phyloP scores from a whole-genome alignment of 2,113 vertebrate genomes.

The Paradoxurus hermaphroditus region DNA sequence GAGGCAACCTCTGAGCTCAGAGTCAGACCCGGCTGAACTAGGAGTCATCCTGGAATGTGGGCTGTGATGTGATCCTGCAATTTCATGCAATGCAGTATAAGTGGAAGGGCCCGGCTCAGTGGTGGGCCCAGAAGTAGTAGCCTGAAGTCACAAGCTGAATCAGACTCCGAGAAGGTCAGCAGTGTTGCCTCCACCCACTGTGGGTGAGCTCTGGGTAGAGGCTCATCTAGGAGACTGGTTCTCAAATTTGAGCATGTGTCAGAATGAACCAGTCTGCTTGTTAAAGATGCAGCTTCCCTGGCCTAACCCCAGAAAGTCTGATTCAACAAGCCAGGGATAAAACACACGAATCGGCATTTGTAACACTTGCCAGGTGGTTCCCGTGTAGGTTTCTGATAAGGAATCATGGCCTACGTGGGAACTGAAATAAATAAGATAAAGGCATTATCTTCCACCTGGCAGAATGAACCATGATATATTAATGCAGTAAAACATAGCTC shows the following conservation, averaged over 20 bases:
- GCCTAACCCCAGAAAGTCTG: not conserved
- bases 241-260: not conserved
- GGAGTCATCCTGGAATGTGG: rapidly evolving
- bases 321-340: not conserved
- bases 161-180: not conserved
- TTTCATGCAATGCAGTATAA: not conserved
- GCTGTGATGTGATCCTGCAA: not conserved
- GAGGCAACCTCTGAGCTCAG: not conserved
- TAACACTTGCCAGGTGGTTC: not conserved
- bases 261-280: not conserved
- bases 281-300: not conserved
- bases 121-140: rapidly evolving
- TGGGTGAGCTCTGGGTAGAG: not conserved
- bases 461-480: not conserved
- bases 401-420: not conserved
- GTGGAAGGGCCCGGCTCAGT: not conserved
- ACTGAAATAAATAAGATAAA: not conserved
- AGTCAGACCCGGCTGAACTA: not conserved
- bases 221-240: not conserved
- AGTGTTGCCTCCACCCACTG: not conserved
- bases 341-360: not conserved
- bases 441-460: not conserved
- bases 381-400: not conserved
- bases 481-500: not conserved
- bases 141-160: not conserved